A percentile compares a stretch with the other conserved stretches of the same genome.
Conservation (phyloP, 2,888 invertebrate genomes). For the Rhopalosiphum nymphaeae region DNA sequence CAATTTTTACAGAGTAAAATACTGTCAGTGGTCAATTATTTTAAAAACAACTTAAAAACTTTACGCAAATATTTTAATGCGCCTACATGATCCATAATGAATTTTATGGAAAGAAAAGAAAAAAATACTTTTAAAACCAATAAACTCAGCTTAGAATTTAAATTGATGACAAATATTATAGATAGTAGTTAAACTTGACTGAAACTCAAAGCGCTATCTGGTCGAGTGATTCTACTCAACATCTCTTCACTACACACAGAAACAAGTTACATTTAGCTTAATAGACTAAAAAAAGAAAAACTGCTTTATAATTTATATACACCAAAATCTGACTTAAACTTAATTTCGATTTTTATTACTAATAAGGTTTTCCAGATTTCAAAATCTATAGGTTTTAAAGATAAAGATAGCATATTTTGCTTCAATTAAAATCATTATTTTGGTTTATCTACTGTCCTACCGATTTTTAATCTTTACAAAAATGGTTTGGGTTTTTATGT, state of each 20-base stretch:
- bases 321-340: background rate
- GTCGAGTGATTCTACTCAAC: background rate
- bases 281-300: background rate
- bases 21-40: background rate
- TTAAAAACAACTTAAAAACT: background rate
- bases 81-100: background rate
- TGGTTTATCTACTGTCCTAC: background rate
- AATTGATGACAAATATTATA: background rate
- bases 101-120: background rate
- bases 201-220: slow-evolving; percentile 19
- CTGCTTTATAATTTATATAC: too few relatives aligned
- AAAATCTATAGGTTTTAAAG: background rate
- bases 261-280: background rate
- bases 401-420: too few relatives aligned
- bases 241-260: background rate
- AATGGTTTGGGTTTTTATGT: background rate
- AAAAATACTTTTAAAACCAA: background rate
- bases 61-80: background rate
- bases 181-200: background rate
- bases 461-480: background rate
- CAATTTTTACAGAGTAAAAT: background rate
- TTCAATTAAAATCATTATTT: background rate
- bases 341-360: background rate
- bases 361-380: background rate
- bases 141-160: background rate